phyloP scores from a whole-genome alignment of 2,797 vertebrate genomes.

The Anisognathus igniventris region DNA sequence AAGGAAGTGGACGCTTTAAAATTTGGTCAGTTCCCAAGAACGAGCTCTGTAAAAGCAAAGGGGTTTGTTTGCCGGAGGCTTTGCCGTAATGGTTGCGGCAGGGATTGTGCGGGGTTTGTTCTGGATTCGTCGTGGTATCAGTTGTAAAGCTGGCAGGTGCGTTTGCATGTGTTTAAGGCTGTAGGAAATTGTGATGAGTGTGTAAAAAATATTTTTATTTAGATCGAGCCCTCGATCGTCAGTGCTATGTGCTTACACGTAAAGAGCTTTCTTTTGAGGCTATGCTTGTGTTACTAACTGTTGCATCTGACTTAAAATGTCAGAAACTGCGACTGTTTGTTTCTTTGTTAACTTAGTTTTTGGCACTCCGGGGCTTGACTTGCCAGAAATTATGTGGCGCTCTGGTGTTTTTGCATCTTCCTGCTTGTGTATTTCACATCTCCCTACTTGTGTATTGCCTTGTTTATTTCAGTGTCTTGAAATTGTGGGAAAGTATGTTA shows the following conservation, averaged over 20 bases:
- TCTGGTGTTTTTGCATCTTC: neutral
- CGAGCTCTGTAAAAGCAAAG: accelerated
- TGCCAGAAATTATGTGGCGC: neutral
- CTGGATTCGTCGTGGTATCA: neutral
- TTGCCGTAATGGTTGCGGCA: neutral
- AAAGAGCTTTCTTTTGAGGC: neutral
- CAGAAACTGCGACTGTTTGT: neutral
- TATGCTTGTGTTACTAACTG: neutral
- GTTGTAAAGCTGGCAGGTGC: neutral
- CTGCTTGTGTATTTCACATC: neutral
- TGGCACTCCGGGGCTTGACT: neutral
- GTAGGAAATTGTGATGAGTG: neutral
- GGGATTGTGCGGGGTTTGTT: neutral
- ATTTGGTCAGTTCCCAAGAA: constrained; percentile 14
- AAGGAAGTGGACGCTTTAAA: neutral
- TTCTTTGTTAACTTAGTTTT: neutral
- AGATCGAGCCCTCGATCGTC: accelerated
- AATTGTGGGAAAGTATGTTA: neutral
- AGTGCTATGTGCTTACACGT: accelerated
- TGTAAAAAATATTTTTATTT: neutral
- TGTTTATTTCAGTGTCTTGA: neutral
- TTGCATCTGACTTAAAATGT: neutral
- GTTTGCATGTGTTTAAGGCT: neutral
- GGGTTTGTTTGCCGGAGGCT: neutral
- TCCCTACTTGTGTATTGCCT: neutral